Evolutionary conservation across 2,888 invertebrate species (phyloP).

Genomic region (Amiota minor): DNA sequence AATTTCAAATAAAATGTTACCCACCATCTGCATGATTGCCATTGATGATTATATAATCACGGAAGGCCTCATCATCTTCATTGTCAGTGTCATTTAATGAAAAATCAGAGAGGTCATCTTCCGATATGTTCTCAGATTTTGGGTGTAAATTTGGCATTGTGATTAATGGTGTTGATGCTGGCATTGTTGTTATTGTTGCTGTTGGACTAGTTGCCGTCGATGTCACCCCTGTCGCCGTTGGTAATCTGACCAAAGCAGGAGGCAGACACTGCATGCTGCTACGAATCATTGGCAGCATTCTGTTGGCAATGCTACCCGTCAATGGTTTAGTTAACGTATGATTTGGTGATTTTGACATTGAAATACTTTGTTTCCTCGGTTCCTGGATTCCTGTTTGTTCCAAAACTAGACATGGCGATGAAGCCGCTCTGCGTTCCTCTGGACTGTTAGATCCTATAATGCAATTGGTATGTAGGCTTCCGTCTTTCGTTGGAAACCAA

Average conservation of each 20-base stretch:
- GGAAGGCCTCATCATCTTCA: slow-evolving; percentile 77
- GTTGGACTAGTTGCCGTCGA: slow-evolving; percentile 40
- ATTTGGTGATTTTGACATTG: slow-evolving; percentile 24
- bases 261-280: not conserved
- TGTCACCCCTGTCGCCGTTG: slow-evolving; percentile 25
- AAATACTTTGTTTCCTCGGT: not conserved
- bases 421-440: slow-evolving; percentile 57
- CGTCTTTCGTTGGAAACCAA: slow-evolving; percentile 53
- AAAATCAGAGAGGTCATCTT: slow-evolving; percentile 76
- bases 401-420: slow-evolving; percentile 22
- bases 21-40: slow-evolving; percentile 62
- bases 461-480: slow-evolving; percentile 4
- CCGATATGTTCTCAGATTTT: slow-evolving; percentile 71
- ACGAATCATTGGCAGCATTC: not conserved
- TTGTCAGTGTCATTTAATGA: slow-evolving; percentile 84
- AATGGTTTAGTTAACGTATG: slow-evolving; percentile 1
- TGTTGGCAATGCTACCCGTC: too few relatives aligned
- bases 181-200: slow-evolving; percentile 47
- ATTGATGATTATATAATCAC: slow-evolving; percentile 58
- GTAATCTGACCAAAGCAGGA: slow-evolving; percentile 15
- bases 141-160: slow-evolving; percentile 57
- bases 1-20: slow-evolving; percentile 29
- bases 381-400: not conserved
- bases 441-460: slow-evolving; percentile 45
- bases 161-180: slow-evolving; percentile 8